Evolutionary conservation across 2,888 invertebrate genomes (phyloP).

Genomic region (Xanthia togata): DNA sequence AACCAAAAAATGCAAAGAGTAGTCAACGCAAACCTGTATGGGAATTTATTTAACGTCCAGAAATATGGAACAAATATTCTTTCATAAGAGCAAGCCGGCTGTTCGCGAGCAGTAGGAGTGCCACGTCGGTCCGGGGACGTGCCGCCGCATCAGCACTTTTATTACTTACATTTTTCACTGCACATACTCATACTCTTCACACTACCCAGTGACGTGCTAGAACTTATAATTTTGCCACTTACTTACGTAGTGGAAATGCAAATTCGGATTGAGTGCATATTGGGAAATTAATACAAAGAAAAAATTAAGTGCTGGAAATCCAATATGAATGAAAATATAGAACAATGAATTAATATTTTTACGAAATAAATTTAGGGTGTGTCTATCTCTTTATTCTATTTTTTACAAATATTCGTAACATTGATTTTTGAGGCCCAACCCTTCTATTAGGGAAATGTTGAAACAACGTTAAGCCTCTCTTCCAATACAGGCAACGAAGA

Average conservation of each 20-base stretch:
- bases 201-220: slow-evolving; percentile 54
- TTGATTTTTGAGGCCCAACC: neutral
- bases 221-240: slow-evolving; percentile 64
- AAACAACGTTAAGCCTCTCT: slow-evolving; percentile 29
- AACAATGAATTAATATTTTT: neutral
- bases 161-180: slow-evolving; percentile 82
- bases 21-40: slow-evolving; percentile 18
- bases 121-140: slow-evolving; percentile 73
- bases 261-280: slow-evolving; percentile 42
- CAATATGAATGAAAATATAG: neutral
- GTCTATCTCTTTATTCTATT: neutral
- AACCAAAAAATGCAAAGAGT: slow-evolving; percentile 11
- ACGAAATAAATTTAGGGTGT: neutral
- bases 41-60: slow-evolving; percentile 47
- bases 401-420: neutral
- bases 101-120: slow-evolving; percentile 57
- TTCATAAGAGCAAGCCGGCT: slow-evolving; percentile 51
- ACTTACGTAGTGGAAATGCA: slow-evolving; percentile 41
- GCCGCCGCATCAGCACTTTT: slow-evolving; percentile 82
- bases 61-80: slow-evolving; percentile 63
- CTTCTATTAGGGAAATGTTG: slow-evolving; percentile 15
- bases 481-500: slow-evolving; percentile 38
- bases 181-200: slow-evolving; percentile 63
- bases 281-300: neutral
- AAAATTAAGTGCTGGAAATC: neutral